Conservation (phyloP, 1,140 invertebrate genomes). For the Pygmarrhopalites habei region DNA sequence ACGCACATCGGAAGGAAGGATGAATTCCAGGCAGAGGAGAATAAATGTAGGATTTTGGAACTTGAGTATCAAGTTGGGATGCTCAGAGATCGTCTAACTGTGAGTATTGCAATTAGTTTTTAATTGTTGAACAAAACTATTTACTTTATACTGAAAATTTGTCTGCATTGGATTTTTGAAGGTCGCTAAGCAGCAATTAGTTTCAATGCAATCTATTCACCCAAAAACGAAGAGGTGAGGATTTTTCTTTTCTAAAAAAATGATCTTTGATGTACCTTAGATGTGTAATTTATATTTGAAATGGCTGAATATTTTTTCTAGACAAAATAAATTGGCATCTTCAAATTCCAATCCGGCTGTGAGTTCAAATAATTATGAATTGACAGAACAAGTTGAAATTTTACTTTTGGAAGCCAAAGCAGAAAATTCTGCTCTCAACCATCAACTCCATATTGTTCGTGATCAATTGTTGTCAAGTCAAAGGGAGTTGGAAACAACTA, state of each 20-base stretch:
- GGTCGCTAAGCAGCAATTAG: too few species aligned
- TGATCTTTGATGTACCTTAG: too few species aligned
- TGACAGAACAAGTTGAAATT: conserved; percentile 10
- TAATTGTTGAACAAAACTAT: too few species aligned
- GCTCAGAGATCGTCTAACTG: conserved; percentile 8
- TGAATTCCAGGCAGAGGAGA: conserved; percentile 8
- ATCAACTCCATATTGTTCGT: conserved; percentile 3
- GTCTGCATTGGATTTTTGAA: too few species aligned
- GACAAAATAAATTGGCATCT: too few species aligned
- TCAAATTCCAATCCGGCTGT: not conserved
- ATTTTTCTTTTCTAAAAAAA: too few species aligned
- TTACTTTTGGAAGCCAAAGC: conserved; percentile 22
- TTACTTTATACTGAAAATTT: too few species aligned
- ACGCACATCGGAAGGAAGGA: not conserved
- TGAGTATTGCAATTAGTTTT: too few species aligned
- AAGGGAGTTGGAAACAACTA: conserved; percentile 1
- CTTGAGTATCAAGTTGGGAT: conserved; percentile 14
- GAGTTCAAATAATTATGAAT: not conserved
- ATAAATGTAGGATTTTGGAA: conserved; percentile 4
- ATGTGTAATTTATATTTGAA: too few species aligned
- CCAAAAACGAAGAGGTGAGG: too few species aligned
- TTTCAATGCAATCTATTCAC: too few species aligned
- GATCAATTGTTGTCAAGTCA: not conserved
- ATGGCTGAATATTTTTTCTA: too few species aligned
- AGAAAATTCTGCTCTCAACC: conserved; percentile 18